Base-by-base conservation (phyloP, 2,113 vertebrate genomes). In the Periophthalmus modestus region DNA sequence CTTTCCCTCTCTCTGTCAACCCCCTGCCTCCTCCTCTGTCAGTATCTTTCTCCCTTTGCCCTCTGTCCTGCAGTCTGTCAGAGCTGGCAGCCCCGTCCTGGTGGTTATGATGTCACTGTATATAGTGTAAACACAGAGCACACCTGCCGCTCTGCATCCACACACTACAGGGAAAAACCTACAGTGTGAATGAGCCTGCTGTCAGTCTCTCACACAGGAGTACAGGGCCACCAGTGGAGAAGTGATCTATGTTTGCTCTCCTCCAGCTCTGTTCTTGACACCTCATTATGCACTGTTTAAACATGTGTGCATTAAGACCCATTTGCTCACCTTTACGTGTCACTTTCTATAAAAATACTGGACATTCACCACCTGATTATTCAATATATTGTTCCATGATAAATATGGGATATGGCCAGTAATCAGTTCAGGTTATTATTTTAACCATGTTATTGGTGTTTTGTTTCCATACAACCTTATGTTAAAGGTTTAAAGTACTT, bases 71-170 rank as follows among this genome's bases (percentile, higher is more conserved):
- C 47, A 18, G 68, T 69, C 59, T 74, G 62, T 82, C 86, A 84
- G 52, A 77, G 5, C 70, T 86, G 72, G 75, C 81, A 72, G 77
- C 74, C 73, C 70, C 76, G 79, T 58, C 82, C 1, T 0, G 65
- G 19, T 11, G 19, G 78, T 81, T 80, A 81, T 87, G 84, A 89
- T 81, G 85, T 90, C 82, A 89, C 81, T 75, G 66, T 7, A 71
- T 70, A 4, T 68, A 71, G 68, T 78, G 75, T 80, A 80, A 87
- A 89, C 84, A 86, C 7, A 66, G 80, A 85, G 43, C 82, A 58
- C 86, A 85, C 74, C 78, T 85, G 84, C 52, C 19, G 7, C 19
- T n/a, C 19, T 10, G 7, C 52, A 55, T 55, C 52, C 52, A n/a
- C 50, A 55, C 52, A 7, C 7, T n/a, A n/a, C 9, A 52, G 18